These are phyloP conservation scores for Nineta flava DNA, from an alignment of 2,888 invertebrate genomes.

Conservation along the genomic window DNA sequence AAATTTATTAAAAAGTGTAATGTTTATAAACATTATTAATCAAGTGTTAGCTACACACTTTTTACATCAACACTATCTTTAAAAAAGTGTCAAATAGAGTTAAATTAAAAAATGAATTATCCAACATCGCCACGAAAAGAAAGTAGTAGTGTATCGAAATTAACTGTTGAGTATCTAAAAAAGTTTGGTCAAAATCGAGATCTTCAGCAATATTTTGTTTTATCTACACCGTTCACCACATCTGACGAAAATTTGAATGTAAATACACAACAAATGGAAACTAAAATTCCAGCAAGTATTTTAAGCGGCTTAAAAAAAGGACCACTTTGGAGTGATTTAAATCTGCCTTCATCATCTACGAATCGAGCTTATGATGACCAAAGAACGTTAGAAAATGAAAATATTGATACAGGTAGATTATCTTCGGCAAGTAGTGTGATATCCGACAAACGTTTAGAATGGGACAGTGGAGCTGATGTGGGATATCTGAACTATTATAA, in stretches of 20 bases:
- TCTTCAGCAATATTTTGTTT: constrained; percentile 47
- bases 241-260: not conserved
- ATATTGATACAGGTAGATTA: constrained; percentile 13
- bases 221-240: not conserved
- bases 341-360: constrained; percentile 9
- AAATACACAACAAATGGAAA: not conserved
- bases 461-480: constrained; percentile 79
- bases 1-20: too few relatives aligned
- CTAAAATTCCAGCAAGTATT: not conserved
- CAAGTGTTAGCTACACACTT: too few relatives aligned
- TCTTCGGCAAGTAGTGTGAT: constrained; percentile 63
- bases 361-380: constrained; percentile 20
- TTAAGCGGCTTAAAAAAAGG: not conserved
- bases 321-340: not conserved
- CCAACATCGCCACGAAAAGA: not conserved
- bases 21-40: too few relatives aligned
- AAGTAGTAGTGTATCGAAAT: not conserved
- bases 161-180: constrained; percentile 45
- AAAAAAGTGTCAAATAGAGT: too few relatives aligned
- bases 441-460: constrained; percentile 61
- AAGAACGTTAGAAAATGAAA: constrained; percentile 4
- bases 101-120: not conserved
- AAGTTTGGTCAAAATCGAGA: constrained; percentile 49
- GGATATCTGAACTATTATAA: constrained; percentile 40
- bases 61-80: too few relatives aligned